These are phyloP conservation scores for Strigamia transsilvanica DNA, from an alignment of 2,888 invertebrate species.

Conservation along the genomic window DNA sequence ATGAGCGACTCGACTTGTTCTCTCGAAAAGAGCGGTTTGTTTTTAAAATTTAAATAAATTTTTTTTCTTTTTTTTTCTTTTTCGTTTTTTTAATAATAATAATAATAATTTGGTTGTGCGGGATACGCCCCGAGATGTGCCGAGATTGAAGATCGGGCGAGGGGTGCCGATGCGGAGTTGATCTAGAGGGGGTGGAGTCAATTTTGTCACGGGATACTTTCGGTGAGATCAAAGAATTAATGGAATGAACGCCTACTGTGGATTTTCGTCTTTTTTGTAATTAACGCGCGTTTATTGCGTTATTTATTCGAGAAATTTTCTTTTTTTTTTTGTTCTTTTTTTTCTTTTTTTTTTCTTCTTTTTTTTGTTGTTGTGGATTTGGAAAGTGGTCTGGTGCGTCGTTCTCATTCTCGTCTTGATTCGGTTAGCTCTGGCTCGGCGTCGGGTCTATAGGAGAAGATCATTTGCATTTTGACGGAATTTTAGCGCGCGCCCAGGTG, in stretches of 20 bases:
- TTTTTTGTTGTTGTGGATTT: no score
- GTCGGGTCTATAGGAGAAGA: neutral
- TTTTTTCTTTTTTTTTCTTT: neutral
- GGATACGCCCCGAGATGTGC: neutral
- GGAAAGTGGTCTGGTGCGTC: no score
- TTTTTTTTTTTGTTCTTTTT: no score
- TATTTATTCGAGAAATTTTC: no score
- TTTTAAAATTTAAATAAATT: neutral
- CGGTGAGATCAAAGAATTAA: conserved; percentile 23
- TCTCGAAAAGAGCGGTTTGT: neutral
- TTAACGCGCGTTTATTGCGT: no score
- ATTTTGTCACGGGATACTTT: conserved; percentile 27
- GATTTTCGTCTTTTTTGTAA: no score
- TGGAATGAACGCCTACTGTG: no score
- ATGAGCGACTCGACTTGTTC: neutral
- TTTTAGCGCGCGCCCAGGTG: conserved; percentile 32
- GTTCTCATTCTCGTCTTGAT: neutral
- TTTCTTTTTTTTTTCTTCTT: no score
- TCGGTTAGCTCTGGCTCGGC: neutral
- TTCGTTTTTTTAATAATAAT: neutral
- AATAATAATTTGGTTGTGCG: neutral
- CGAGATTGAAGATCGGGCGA: neutral
- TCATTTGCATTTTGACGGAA: conserved; percentile 45
- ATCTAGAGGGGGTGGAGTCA: conserved; percentile 31
- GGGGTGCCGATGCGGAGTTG: neutral